These are phyloP conservation scores for Graphium colonna DNA, from an alignment of 2,888 invertebrate species.

Conservation along the genomic window DNA sequence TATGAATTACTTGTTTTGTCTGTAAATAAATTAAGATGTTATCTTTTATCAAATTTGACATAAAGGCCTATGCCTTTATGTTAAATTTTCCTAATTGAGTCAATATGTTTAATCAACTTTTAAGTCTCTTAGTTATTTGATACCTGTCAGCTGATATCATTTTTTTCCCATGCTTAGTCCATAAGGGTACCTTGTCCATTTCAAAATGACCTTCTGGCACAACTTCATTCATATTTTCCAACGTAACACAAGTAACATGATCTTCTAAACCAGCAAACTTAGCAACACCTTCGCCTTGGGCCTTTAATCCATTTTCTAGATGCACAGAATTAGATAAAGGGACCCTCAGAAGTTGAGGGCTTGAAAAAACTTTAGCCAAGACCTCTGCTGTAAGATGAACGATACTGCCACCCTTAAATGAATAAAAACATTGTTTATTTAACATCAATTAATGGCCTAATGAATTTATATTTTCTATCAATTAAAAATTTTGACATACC, in stretches of 20 bases:
- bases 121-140: no score
- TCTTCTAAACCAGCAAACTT: slow-evolving; percentile 84
- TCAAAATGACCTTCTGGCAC: slow-evolving; percentile 87
- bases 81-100: no score
- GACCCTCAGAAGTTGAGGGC: slow-evolving; percentile 84
- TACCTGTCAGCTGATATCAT: slow-evolving; percentile 81
- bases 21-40: no score
- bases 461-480: no score
- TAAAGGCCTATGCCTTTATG: no score
- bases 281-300: slow-evolving; percentile 82
- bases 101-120: no score
- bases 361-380: slow-evolving; percentile 81
- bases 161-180: slow-evolving; percentile 88
- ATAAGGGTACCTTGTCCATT: slow-evolving; percentile 85
- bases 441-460: background rate
- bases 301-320: slow-evolving; percentile 82
- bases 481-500: no score
- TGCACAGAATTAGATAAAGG: slow-evolving; percentile 85
- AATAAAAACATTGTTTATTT: slow-evolving; percentile 26
- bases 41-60: no score
- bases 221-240: slow-evolving; percentile 85
- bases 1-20: no score
- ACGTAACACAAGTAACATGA: slow-evolving; percentile 71
- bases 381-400: slow-evolving; percentile 91
- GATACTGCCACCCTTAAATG: slow-evolving; percentile 87